Evolutionary conservation across 2,113 vertebrate species (phyloP), one percentile per base, ranked within the genome.

Genomic region (Toxotes chatareus): DNA sequence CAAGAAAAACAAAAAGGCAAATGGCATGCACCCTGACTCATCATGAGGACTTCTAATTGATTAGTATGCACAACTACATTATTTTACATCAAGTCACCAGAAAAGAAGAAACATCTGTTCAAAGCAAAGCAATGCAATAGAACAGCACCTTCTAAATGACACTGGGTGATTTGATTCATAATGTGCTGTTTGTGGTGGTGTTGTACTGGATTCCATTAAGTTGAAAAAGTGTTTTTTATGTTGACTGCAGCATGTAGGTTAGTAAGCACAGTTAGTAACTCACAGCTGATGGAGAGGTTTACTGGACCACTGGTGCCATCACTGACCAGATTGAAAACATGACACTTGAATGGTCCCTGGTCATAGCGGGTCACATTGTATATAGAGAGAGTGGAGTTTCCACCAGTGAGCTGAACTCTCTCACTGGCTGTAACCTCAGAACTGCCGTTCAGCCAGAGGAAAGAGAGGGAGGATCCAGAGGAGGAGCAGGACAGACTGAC

Each of bases 391-490:
- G 2, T 86, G 8, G 73, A 7, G 38, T 19, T 55, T 64, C 57
- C 71, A 36, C 88, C 55, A 38, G 38, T 86, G 81, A 94, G 4
- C 19, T 90, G 79, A 67, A 93, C 86, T 86, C 87, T 75, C 9
- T 82, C 90, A 27, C 79, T 76, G 44, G 5, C 62, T 71, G 59
- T 89, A 36, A 93, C 57, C 73, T 83, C 85, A 78, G 86, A 81
- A n/a, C 53, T 56, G 53, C n/a, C 5, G 53, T 55, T 55, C 51
- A 55, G n/a, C 51, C 51, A 55, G 51, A 55, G 51, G 51, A 55
- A 55, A 23, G 51, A 55, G 51, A n/a, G 51, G 51, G n/a, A 55
- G 13, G 51, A 55, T 23, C 51, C 51, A 23, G 51, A 55, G 9
- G 51, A 55, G 51, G 51, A 55, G 51, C 51, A 55, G 51, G 51